Conservation (phyloP, 2,888 invertebrate genomes). For the Busseola fusca region DNA sequence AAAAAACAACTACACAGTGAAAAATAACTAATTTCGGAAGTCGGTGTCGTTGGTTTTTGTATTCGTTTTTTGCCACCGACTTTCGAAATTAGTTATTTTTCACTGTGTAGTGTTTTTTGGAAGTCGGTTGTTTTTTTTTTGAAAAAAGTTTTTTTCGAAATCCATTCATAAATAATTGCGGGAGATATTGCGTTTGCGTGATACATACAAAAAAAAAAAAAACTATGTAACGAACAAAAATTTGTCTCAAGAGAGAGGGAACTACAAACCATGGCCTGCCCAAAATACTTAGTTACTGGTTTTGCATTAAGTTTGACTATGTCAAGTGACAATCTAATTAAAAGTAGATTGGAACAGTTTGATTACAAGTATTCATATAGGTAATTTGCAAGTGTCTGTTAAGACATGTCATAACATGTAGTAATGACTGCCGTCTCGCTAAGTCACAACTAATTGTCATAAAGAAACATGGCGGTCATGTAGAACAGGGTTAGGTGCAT, state of each 20-base stretch:
- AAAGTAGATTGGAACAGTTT: not conserved
- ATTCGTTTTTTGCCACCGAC: too few relatives aligned
- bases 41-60: too few relatives aligned
- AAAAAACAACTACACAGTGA: too few relatives aligned
- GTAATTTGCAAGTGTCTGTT: conserved; percentile 30
- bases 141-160: too few relatives aligned
- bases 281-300: not conserved
- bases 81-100: too few relatives aligned
- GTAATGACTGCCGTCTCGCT: conserved; percentile 24
- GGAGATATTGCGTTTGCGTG: too few relatives aligned
- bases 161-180: too few relatives aligned
- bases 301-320: not conserved
- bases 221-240: too few relatives aligned
- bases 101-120: too few relatives aligned
- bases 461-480: conserved; percentile 23
- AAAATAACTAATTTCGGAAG: too few relatives aligned
- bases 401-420: conserved; percentile 32
- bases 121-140: too few relatives aligned
- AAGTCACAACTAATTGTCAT: conserved; percentile 23
- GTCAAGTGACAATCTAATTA: conserved; percentile 21
- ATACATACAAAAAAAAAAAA: too few relatives aligned
- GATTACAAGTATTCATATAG: conserved; percentile 22
- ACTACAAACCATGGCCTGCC: not conserved
- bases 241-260: not conserved
- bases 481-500: conserved; percentile 36